Base-by-base conservation (phyloP, 1,140 invertebrate genomes). In the Drosophila teissieri region DNA sequence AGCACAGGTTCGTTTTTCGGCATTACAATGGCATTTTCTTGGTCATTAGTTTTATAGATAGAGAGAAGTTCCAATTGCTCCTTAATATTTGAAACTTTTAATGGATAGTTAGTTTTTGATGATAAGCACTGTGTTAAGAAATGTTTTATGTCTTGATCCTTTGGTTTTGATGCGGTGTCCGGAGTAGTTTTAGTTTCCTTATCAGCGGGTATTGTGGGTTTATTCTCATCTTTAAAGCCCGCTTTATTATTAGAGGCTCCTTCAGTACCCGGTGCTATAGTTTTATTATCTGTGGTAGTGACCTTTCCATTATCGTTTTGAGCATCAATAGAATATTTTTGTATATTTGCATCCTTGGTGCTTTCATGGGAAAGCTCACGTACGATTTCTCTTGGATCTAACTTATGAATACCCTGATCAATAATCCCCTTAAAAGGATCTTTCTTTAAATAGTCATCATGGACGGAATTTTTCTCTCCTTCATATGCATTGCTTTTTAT, bases 101-200 rank as follows among this genome's bases (percentile, higher is more conserved):
- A 11, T 14, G 11, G 5, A 7, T 7, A 7, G 39, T n/a, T 14
- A 24, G n/a, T 15, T n/a, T 11, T 62, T n/a, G 36, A n/a, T 7
- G 6, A 14, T 39, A 57, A 17, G 19, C 53, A 58, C 12, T 15
- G 22, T 5, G 12, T 40, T 58, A 57, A n/a, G 11, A 57, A 62
- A 1, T 62, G 24, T 39, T 14, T 31, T 2, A 61, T 22, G 11
- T 27, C 5, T 22, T 62, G 24, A 58, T 62, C 60, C 19, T 17
- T 22, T 3, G 15, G 3, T 31, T 31, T 62, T 19, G 36, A n/a
- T 40, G 31, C 5, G 17, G 19, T 12, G 37, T 1, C 1, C 17
- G 34, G n/a, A 6, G 15, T 19, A 17, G 2, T 14, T 27, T 19
- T 31, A 6, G 17, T 61, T 4, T 19, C 6, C 12, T 31, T 24